A percentile compares a stretch with the other conserved stretches of the same genome.
phyloP scores from a whole-genome alignment of 2,113 vertebrate species.

The Spea bombifrons region DNA sequence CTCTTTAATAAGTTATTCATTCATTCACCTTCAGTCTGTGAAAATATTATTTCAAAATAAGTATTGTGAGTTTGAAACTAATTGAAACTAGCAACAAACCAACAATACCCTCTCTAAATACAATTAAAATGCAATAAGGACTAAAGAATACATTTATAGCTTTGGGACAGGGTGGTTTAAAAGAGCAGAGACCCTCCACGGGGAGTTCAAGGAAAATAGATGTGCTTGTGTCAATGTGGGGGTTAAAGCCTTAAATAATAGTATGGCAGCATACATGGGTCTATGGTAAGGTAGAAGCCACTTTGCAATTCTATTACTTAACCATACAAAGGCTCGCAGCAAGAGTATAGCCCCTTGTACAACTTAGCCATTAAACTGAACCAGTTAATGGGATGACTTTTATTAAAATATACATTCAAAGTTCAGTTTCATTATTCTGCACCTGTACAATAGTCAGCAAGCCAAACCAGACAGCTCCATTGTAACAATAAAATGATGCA shows the following conservation, averaged over 20 bases:
- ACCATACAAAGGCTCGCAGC: not conserved
- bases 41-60: too few relatives aligned
- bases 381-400: constrained; percentile 2
- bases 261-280: not conserved
- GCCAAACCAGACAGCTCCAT: constrained; percentile 65
- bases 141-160: too few relatives aligned
- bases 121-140: too few relatives aligned
- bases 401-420: constrained; percentile 47
- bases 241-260: not conserved
- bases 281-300: not conserved
- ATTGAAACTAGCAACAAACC: too few relatives aligned
- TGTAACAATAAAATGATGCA: constrained; percentile 66
- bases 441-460: constrained; percentile 62
- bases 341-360: not conserved
- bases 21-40: too few relatives aligned
- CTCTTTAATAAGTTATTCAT: too few relatives aligned
- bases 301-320: not conserved
- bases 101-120: too few relatives aligned
- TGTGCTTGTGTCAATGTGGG: not conserved
- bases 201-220: not conserved
- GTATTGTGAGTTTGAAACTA: too few relatives aligned
- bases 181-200: not conserved
- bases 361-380: constrained; percentile 10
- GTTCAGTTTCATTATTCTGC: constrained; percentile 54
- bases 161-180: too few relatives aligned